Conservation (phyloP, 2,113 vertebrate species). For the Tricholaema leucomelas region DNA sequence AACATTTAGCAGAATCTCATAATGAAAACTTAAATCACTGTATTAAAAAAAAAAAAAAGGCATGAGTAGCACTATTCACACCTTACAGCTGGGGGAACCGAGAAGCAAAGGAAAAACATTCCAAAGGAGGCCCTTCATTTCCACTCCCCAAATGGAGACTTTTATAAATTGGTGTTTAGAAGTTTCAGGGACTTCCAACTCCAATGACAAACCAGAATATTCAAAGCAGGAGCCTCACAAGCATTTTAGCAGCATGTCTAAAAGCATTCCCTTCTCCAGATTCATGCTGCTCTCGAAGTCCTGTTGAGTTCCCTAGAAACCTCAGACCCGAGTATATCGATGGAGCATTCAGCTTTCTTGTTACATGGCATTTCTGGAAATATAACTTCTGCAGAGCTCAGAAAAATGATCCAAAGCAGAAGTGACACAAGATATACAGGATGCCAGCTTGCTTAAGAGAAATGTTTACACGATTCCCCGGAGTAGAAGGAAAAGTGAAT, state of each 20-base stretch:
- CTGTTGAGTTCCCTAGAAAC: background rate
- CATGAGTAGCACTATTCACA: slow-evolving; percentile 32
- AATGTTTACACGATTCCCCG: background rate
- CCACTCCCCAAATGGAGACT: background rate
- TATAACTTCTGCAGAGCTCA: background rate
- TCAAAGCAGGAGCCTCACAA: background rate
- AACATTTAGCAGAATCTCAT: slow-evolving; percentile 34
- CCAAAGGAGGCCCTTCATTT: slow-evolving; percentile 33
- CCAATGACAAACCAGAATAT: background rate
- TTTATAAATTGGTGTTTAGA: background rate
- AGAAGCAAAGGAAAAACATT: slow-evolving; percentile 40
- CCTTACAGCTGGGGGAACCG: background rate
- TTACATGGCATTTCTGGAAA: background rate
- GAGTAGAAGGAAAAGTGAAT: background rate
- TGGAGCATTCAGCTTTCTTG: background rate
- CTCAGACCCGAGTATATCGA: background rate
- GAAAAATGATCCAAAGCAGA: background rate
- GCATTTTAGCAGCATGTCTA: background rate
- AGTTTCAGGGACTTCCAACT: background rate
- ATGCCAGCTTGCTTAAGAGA: background rate
- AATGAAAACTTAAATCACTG: slow-evolving; percentile 2
- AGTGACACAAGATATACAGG: background rate
- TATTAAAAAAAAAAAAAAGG: slow-evolving; percentile 27
- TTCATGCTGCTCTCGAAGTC: background rate
- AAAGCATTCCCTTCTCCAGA: background rate